Base-by-base conservation (phyloP, 1,140 invertebrate species). In the Delia radicum region DNA sequence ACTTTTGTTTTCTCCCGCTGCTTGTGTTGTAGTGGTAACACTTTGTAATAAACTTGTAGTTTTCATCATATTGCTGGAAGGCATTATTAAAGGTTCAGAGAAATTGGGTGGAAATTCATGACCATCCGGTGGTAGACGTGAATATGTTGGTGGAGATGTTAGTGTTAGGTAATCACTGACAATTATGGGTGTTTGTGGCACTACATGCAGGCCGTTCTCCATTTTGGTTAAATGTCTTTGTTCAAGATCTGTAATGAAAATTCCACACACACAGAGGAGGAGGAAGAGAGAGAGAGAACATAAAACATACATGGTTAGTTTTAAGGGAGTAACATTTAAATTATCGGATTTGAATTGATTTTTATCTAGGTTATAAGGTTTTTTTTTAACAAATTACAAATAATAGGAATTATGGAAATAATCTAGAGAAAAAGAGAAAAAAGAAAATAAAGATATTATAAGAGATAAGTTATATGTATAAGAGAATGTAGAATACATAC, bases 81-180 rank as follows among this genome's bases (percentile, higher is more conserved):
- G 77, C 83, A 85, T 85, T 46, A 85, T 81, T 63, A 85, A 77
- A 31, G 88, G 91, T 85, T 94, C 93, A 77, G 91, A 88, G 75
- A 91, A 92, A 79, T 92, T 92, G 28, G 91, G 88, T 74, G 94
- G 94, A 87, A 95, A 95, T 84, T 96, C 94, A 83, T 95, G 93
- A 79, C 94, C 94, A 87, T 96, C 94, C 65, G 94, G 94, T 76
- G 94, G 94, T 80, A 94, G 90, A 78, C 94, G 90, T 28, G 92
- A 92, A 80, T 89, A 89, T 21, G 88, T 87, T 21, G 84, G 84
- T 31, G 84, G 84, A 27, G 84, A 80, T 77, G 81, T 84, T 21
- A 86, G 71, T 71, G 77, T 21, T 71, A 75, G 74, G 42, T 85
- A 85, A 74, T 85, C 84, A 78, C 74, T 84, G 77, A 69, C 63